Evolutionary conservation across 2,888 invertebrate genomes (phyloP), one percentile per base, ranked within the genome.

Genomic region (Rutpela maculata): DNA sequence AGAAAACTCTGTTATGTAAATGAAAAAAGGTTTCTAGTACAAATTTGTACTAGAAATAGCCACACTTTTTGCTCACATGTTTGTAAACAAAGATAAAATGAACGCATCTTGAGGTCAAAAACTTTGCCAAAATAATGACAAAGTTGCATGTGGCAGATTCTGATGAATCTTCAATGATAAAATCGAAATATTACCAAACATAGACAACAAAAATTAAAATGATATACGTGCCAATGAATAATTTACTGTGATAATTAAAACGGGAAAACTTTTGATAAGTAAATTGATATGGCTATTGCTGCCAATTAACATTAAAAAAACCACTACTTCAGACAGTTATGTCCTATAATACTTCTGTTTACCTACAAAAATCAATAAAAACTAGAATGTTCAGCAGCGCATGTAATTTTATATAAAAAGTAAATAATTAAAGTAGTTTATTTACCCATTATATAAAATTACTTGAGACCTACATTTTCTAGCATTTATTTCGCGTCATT

Each of bases 81-180:
- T 62, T 17, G 31, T 31, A 62, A 62, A 57, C 69, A 69, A 69
- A 69, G 17, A 26, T 19, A 18, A 31, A 18, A 12, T 4, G 26
- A 56, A 71, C 12, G 9, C 3, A 35, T 55, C 62, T 62, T 63
- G 59, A 62, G 5, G 67, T 26, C 67, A 67, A 55, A 67, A 56
- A 22, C 67, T 77, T 75, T 74, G 74, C 59, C 77, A 78, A 76
- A 78, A 75, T 7, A 35, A 74, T 76, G 69, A 70, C 75, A 76
- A 75, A 80, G 74, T 62, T 63, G n/a, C 72, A 66, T 38, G 6
- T 55, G 17, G 66, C 65, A 57, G 71, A 72, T 68, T 60, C 55
- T 60, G 75, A 55, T 38, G 17, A 17, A 50, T 35, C 18, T 12
- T 50, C 71, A 62, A 38, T 11, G 50, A 68, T 0, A 70, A 70